Evolutionary conservation across 2,888 invertebrate species (phyloP), one percentile per base, ranked within the genome.

Genomic region (Isoperla grammatica): DNA sequence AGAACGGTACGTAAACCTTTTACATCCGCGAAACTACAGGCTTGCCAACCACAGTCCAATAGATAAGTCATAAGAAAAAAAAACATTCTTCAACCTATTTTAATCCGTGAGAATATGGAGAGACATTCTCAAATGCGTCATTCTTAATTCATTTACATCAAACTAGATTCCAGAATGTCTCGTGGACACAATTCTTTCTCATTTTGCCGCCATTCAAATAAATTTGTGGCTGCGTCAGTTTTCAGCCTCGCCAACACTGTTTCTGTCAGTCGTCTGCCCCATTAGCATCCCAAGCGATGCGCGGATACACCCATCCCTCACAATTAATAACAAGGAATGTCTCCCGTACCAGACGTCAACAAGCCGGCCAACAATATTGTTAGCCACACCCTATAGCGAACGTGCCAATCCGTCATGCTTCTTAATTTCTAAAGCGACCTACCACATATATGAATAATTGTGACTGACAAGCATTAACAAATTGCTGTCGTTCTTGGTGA

Each of bases 271-370:
- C 13, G 19, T 17, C 9, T 15, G 20, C 37, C 39, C 57, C 49
- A 57, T 57, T 49, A 54, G 50, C 43, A 29, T 56, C 56, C 22
- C 23, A 50, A 49, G 56, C 57, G 49, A 49, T 50, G 60, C 53
- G 53, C 43, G 60, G 60, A 56, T 53, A 49, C 60, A 57, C 60
- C 60, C 53, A 50, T 57, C 57, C 43, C 53, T 60, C 60, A 53
- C 57, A 42, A 50, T 60, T 57, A 60, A 50, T 60, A 60, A 60
- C 56, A 42, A 57, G 43, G 23, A 53, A 48, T 42, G 9, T n/a
- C 8, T 12, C 29, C 29, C 29, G 29, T 37, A 39, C 15, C 20
- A 37, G 37, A 39, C 53, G 23, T 22, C 17, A 37, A 53, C 53
- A 53, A 37, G 13, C 6, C 15, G 37, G 17, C 45, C 45, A 45